Evolutionary conservation across 2,113 vertebrate species (phyloP).

Genomic region (Corythornis vintsioides): DNA sequence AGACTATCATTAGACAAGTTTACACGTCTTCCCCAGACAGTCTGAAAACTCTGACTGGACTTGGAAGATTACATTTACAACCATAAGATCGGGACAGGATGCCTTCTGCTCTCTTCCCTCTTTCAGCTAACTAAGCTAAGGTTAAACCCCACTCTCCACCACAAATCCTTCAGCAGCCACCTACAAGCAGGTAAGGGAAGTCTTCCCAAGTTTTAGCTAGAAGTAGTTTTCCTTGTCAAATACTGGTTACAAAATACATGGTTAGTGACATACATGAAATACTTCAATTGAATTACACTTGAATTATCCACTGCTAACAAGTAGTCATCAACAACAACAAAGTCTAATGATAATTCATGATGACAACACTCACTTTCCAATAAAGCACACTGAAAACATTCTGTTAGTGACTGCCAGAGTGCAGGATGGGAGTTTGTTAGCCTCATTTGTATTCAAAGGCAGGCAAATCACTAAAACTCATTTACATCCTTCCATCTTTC

Average conservation of each 20-base stretch:
- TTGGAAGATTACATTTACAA: neutral
- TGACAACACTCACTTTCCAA: constrained; percentile 53
- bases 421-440: constrained; percentile 70
- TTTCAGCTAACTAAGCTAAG: neutral
- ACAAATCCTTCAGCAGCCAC: neutral
- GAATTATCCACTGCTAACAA: constrained; percentile 62
- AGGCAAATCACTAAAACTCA: constrained; percentile 86
- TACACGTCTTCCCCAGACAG: neutral
- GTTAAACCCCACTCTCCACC: neutral
- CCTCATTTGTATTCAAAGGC: constrained; percentile 90
- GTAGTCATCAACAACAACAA: constrained; percentile 33
- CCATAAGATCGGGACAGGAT: neutral
- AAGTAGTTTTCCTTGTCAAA: constrained; percentile 34
- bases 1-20: neutral
- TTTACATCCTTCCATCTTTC: constrained; percentile 84
- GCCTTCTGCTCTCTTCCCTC: neutral
- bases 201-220: constrained; percentile 9
- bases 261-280: constrained; percentile 47
- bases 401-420: constrained; percentile 53
- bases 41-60: neutral
- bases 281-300: constrained; percentile 35
- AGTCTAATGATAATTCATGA: constrained; percentile 50
- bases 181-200: neutral
- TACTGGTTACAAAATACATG: neutral
- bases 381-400: constrained; percentile 33